Conservation (phyloP, 2,113 vertebrate genomes). For the Catharus bicknelli region DNA sequence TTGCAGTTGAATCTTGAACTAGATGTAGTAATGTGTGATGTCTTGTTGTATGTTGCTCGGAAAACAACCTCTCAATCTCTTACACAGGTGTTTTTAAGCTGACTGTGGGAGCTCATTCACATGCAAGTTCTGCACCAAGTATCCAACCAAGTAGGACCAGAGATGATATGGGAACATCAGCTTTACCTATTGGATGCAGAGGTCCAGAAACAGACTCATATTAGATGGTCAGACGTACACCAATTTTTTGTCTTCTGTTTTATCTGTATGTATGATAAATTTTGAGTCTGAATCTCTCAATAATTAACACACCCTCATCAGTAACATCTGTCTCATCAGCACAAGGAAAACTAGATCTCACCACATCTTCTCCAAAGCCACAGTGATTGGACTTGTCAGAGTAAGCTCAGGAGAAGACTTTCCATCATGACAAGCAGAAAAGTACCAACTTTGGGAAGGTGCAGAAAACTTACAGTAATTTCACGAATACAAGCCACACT, state of each 20-base stretch:
- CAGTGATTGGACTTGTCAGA: background rate
- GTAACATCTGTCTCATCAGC: background rate
- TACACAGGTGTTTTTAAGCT: background rate
- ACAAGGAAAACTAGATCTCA: background rate
- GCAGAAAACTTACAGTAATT: background rate
- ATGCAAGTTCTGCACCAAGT: background rate
- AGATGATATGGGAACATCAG: background rate
- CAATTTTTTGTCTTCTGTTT: background rate
- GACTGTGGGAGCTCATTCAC: background rate
- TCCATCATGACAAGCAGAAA: background rate
- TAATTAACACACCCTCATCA: background rate
- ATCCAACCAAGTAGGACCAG: background rate
- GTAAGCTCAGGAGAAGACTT: background rate
- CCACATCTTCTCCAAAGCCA: background rate
- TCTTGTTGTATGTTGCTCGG: background rate
- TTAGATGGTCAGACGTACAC: background rate
- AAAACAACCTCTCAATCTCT: background rate
- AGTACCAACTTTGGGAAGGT: background rate
- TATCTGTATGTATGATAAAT: background rate
- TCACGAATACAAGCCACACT: too few relatives aligned
- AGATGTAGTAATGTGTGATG: background rate
- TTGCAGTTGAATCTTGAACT: background rate
- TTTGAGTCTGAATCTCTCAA: background rate
- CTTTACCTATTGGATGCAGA: background rate
- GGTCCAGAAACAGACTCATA: background rate